Conservation (phyloP, 2,797 vertebrate species). For the Mormyrus proboscirostris region DNA sequence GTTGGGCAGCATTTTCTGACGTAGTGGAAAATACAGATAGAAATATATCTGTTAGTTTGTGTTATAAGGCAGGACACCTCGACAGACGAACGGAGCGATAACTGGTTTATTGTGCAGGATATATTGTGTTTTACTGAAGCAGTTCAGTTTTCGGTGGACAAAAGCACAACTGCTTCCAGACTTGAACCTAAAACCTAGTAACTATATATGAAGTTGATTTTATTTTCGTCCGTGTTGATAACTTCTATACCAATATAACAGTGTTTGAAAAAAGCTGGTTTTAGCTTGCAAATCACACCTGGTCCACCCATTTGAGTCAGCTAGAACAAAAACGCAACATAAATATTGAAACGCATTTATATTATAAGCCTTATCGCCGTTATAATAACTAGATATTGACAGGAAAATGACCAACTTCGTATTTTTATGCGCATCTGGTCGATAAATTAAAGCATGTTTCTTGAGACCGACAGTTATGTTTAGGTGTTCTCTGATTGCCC, state of each 20-base stretch:
- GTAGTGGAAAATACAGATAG: background rate
- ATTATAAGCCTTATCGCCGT: background rate
- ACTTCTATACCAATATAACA: background rate
- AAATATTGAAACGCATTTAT: background rate
- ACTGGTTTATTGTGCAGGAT: background rate
- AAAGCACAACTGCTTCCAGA: background rate
- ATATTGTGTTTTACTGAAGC: background rate
- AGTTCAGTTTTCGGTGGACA: background rate
- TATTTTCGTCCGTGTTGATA: background rate
- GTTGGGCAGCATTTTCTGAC: background rate
- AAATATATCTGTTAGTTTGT: background rate
- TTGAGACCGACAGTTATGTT: background rate
- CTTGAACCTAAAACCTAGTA: background rate
- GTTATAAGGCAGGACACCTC: background rate
- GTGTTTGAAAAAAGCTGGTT: background rate
- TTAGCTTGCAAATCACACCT: background rate
- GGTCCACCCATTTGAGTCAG: background rate
- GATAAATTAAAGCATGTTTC: background rate
- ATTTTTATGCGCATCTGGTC: background rate
- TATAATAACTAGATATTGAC: background rate
- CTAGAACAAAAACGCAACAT: background rate
- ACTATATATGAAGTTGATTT: background rate
- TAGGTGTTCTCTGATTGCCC: background rate
- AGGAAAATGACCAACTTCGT: background rate
- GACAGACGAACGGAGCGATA: background rate